Evolutionary conservation across 2,113 vertebrate genomes (phyloP).

Genomic region (Calcarius ornatus): DNA sequence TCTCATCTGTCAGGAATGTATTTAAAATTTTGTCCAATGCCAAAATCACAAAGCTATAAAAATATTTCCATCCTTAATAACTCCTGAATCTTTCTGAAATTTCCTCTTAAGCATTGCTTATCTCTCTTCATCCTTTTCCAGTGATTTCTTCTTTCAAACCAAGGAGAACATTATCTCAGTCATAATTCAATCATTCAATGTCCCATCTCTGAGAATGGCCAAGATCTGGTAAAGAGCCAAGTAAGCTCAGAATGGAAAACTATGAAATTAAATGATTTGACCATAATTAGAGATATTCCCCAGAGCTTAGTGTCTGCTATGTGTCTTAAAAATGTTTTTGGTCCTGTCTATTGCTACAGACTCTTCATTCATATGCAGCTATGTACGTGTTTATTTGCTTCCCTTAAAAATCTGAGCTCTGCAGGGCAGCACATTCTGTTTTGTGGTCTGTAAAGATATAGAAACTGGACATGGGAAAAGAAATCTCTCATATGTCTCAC

Average conservation of each 20-base stretch:
- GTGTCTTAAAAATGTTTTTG: neutral
- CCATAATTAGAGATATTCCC: neutral
- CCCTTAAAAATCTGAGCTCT: neutral
- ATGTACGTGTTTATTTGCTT: constrained; percentile 12
- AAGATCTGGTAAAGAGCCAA: neutral
- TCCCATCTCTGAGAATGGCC: neutral
- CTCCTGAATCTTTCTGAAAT: neutral
- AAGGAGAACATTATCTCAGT: neutral
- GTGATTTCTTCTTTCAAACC: neutral
- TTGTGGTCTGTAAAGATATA: neutral
- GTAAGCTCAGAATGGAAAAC: neutral
- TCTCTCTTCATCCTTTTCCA: neutral
- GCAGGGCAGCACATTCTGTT: neutral
- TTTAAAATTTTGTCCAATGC: neutral
- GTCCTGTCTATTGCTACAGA: neutral
- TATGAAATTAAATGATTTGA: neutral
- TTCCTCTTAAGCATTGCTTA: neutral
- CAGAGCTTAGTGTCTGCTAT: neutral
- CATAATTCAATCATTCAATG: neutral
- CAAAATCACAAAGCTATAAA: constrained; percentile 21
- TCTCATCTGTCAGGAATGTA: constrained; percentile 44
- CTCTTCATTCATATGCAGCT: constrained; percentile 13
- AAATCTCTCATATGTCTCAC: neutral
- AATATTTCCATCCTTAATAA: constrained; percentile 2
- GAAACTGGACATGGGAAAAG: neutral